These are phyloP conservation scores for Perca flavescens DNA, from an alignment of 2,113 vertebrate genomes.

Conservation along the genomic window DNA sequence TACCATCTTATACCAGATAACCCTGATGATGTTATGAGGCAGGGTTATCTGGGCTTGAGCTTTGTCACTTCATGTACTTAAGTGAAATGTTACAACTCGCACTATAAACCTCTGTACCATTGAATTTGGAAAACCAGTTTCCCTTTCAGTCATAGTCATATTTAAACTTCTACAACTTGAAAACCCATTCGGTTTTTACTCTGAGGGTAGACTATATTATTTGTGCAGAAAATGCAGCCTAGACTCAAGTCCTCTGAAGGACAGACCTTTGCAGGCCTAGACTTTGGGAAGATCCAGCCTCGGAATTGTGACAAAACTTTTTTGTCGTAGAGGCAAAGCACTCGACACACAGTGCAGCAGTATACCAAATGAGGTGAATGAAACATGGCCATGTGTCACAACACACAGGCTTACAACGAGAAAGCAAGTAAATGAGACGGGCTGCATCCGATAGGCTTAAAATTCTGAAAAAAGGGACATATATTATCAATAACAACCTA, in stretches of 20 bases:
- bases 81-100: neutral
- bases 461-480: neutral
- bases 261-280: neutral
- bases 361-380: neutral
- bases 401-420: neutral
- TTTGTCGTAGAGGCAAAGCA: neutral
- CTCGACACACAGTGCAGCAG: neutral
- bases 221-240: neutral
- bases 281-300: neutral
- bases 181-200: neutral
- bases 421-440: neutral
- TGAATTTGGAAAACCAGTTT: neutral
- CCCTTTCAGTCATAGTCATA: neutral
- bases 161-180: neutral
- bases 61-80: neutral
- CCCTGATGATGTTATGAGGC: neutral
- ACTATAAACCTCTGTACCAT: neutral
- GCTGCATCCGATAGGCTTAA: neutral
- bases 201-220: neutral
- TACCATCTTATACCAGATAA: neutral
- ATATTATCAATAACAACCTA: conserved; percentile 5
- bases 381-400: conserved; percentile 6
- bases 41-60: neutral
- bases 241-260: neutral
- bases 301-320: neutral